Conservation (phyloP, 1,140 invertebrate species). For the Diachasma alloeum region DNA sequence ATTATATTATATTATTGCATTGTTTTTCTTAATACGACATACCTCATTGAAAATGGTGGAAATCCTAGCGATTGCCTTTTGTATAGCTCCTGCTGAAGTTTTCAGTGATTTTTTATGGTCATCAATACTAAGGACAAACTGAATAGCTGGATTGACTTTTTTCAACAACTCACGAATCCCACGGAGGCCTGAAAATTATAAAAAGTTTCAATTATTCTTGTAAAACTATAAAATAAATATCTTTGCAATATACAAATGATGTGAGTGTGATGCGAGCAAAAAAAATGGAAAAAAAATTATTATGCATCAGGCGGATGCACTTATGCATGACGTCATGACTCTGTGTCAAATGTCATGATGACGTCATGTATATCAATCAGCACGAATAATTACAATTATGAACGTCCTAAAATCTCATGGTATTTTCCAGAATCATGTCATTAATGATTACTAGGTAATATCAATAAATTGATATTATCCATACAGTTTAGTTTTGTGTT, state of each 20-base stretch:
- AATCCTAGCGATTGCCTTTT: constrained; percentile 43
- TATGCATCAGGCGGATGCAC: constrained; percentile 32
- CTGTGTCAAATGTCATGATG: constrained; percentile 33
- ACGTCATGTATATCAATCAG: neutral
- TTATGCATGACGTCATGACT: constrained; percentile 9
- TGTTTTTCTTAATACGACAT: too few relatives aligned
- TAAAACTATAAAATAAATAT: constrained; percentile 1
- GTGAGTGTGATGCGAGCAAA: neutral
- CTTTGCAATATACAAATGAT: neutral
- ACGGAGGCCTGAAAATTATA: constrained; percentile 47
- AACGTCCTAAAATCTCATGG: neutral
- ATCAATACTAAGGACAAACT: constrained; percentile 49
- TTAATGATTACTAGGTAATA: neutral
- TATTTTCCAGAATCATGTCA: neutral
- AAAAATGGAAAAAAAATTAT: too few relatives aligned
- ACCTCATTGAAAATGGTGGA: constrained; percentile 47
- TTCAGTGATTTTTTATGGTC: constrained; percentile 44
- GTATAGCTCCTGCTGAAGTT: constrained; percentile 43
- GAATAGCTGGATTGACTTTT: constrained; percentile 47
- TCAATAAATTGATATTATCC: too few relatives aligned
- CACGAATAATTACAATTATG: neutral
- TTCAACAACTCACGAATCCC: constrained; percentile 48
- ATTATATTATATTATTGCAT: neutral
- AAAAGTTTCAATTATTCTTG: neutral
- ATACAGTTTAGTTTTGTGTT: too few relatives aligned